Evolutionary conservation across 2,797 vertebrate species (phyloP), one percentile per base, ranked within the genome.

Genomic region (Acanthurus lineatus): DNA sequence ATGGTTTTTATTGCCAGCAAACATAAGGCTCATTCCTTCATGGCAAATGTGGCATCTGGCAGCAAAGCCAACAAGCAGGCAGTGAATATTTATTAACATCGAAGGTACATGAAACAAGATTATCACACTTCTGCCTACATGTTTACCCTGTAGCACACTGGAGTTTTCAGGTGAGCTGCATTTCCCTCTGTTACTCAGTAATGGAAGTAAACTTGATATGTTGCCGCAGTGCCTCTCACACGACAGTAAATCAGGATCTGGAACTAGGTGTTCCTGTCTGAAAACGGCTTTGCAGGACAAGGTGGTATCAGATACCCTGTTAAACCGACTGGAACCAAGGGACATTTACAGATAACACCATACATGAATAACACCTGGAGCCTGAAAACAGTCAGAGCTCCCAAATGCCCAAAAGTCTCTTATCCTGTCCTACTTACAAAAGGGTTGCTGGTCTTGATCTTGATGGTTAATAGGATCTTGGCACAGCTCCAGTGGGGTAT

Each of bases 11-110:
- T 56, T 66, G 65, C 76, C 79, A 68, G 48, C 38, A 65, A 76
- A 78, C 77, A 84, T 20, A 74, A 66, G 63, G 76, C 59, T 66
- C 54, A 42, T 81, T 85, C 76, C 65, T 78, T 63, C 10, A n/a
- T 60, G 57, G 67, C 51, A 68, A 88, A 80, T 69, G 57, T 73
- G 60, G 53, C 81, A 79, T 77, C 85, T 89, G 89, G 79, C 66
- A 67, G 67, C 58, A 60, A 76, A 83, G 62, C 67, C 59, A 59
- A 53, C 11, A 5, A 74, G 57, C 56, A 28, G 51, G 53, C n/a
- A 52, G 60, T 45, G 70, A 83, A 69, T 81, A 66, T 63, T 67
- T 80, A 83, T 77, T 67, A 69, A 32, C 49, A 3, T 12, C 2
- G 20, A 48, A 51, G 64, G 51, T 49, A 65, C 81, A 86, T 61